Conservation (phyloP, 2,113 vertebrate species). For the Coregonus clupeaformis region DNA sequence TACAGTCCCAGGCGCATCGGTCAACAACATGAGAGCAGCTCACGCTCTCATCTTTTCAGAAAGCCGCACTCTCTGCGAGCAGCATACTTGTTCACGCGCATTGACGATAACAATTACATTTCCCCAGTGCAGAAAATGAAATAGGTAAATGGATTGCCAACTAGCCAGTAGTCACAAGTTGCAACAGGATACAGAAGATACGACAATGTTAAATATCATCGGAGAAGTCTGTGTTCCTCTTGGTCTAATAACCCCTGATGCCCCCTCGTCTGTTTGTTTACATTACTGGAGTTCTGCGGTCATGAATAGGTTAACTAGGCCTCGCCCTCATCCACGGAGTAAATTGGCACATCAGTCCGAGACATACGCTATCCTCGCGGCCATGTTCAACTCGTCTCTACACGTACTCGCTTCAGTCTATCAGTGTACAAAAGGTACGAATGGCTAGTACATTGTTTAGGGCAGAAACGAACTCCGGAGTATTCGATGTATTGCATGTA, state of each 20-base stretch:
- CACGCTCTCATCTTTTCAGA: conserved; percentile 29
- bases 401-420: too few relatives aligned
- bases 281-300: conserved; percentile 66
- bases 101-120: too few relatives aligned
- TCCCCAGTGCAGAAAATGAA: too few relatives aligned
- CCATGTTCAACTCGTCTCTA: conserved; percentile 33
- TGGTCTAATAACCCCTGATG: conserved; percentile 71
- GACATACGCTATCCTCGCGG: conserved; percentile 51
- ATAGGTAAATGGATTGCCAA: too few relatives aligned
- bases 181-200: conserved; percentile 17
- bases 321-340: conserved; percentile 68
- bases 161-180: too few relatives aligned
- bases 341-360: conserved; percentile 56
- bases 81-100: too few relatives aligned
- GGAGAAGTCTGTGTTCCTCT: conserved; percentile 42
- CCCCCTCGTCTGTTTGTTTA: conserved; percentile 77
- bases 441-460: too few relatives aligned
- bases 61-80: conserved; percentile 49
- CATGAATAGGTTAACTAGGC: conserved; percentile 72
- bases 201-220: conserved; percentile 17
- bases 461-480: too few relatives aligned
- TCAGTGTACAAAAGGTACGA: too few relatives aligned
- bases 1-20: conserved; percentile 7
- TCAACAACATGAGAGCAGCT: conserved; percentile 27
- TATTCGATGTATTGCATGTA: too few relatives aligned